Conservation (phyloP, 2,113 vertebrate species). For the Cariama cristata region DNA sequence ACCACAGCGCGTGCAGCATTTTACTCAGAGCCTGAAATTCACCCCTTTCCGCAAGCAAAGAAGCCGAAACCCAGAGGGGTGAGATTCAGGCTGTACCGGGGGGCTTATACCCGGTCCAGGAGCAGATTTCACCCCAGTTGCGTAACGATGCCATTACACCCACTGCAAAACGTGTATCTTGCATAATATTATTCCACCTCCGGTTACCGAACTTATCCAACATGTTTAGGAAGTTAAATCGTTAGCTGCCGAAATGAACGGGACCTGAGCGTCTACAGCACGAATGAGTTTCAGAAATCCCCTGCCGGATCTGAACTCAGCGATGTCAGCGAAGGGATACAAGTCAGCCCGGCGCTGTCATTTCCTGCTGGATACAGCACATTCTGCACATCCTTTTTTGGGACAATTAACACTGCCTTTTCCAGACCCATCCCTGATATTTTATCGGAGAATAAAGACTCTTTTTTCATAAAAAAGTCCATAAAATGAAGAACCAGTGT, state of each 20-base stretch:
- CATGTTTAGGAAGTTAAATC: background rate
- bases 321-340: background rate
- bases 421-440: background rate
- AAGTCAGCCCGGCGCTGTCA: fast-evolving
- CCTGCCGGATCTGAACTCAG: background rate
- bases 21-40: background rate
- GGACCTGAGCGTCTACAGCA: background rate
- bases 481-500: fast-evolving
- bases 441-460: background rate
- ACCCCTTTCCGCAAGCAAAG: fast-evolving
- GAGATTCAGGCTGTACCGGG: fast-evolving
- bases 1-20: background rate
- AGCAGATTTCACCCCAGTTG: background rate
- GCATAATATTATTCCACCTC: background rate
- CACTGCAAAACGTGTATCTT: background rate
- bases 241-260: fast-evolving
- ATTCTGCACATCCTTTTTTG: background rate
- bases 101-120: fast-evolving
- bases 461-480: background rate
- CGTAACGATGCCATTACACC: fast-evolving
- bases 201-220: background rate
- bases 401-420: fast-evolving
- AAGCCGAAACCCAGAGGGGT: fast-evolving
- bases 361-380: fast-evolving
- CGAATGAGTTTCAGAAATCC: background rate